Conservation (phyloP, 2,797 vertebrate species). For the Labroides dimidiatus region DNA sequence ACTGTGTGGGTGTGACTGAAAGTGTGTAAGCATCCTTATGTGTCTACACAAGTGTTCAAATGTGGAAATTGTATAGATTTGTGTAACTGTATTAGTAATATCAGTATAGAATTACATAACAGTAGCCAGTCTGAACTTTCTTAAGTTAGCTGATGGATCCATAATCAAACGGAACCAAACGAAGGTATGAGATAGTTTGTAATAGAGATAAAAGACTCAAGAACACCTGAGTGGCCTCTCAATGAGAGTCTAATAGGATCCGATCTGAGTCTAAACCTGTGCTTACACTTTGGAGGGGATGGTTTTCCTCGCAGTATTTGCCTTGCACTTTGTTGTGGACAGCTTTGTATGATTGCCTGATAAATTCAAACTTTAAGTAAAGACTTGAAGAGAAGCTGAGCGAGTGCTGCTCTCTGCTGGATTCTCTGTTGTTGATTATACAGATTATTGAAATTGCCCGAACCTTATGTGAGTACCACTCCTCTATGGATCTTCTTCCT, state of each 20-base stretch:
- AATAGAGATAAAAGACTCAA: background rate
- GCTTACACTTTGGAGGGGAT: background rate
- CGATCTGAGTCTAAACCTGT: slow-evolving; percentile 4
- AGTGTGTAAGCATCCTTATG: slow-evolving; percentile 52
- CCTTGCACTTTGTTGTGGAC: background rate
- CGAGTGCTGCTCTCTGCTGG: slow-evolving; percentile 58
- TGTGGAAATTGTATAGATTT: slow-evolving; percentile 54
- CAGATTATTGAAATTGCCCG: too few relatives aligned
- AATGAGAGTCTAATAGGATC: background rate
- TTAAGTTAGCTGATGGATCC: slow-evolving; percentile 22
- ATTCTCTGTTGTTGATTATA: slow-evolving; percentile 17
- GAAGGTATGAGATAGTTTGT: slow-evolving; percentile 5
- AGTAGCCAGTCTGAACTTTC: slow-evolving; percentile 9
- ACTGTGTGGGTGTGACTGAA: slow-evolving; percentile 56
- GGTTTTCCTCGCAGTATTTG: slow-evolving; percentile 2
- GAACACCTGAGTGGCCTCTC: background rate
- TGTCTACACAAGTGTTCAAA: slow-evolving; percentile 59
- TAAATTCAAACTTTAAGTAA: slow-evolving; percentile 28
- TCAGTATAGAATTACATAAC: slow-evolving; percentile 53
- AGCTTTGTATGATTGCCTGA: background rate
- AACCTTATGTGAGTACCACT: background rate
- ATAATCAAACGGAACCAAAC: slow-evolving; percentile 13
- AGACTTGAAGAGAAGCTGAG: slow-evolving; percentile 18
- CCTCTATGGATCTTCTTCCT: background rate
- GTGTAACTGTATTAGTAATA: slow-evolving; percentile 43